Evolutionary conservation across 2,888 invertebrate species (phyloP).

Genomic region (Nomada ferruginata): DNA sequence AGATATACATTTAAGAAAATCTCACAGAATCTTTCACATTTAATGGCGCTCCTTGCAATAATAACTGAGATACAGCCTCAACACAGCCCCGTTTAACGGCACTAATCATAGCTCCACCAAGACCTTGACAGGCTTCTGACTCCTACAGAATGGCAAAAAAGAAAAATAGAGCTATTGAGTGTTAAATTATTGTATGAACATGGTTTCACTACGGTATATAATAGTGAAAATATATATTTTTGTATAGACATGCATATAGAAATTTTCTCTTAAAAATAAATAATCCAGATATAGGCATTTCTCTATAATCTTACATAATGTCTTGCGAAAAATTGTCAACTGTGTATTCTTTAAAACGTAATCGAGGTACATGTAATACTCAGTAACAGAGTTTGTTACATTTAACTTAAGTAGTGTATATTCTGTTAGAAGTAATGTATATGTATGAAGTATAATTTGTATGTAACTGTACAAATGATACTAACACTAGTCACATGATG

Average conservation of each 20-base stretch:
- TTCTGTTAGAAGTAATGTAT: conserved; percentile 47
- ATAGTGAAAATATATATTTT: conserved; percentile 3
- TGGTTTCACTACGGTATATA: not conserved
- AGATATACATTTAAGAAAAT: conserved; percentile 9
- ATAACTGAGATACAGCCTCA: conserved; percentile 81
- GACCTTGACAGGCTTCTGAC: conserved; percentile 81
- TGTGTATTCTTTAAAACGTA: conserved; percentile 26
- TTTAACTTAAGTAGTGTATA: conserved; percentile 64
- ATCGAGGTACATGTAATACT: conserved; percentile 48
- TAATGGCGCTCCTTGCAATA: conserved; percentile 82
- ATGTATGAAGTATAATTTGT: conserved; percentile 61
- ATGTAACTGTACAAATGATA: conserved; percentile 68
- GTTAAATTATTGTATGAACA: conserved; percentile 5
- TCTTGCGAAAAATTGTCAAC: conserved; percentile 2
- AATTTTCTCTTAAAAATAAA: conserved; percentile 22
- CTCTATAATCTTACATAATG: not conserved
- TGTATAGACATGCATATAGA: conserved; percentile 23
- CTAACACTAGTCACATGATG: conserved; percentile 45
- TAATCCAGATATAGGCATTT: not conserved
- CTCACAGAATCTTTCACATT: conserved; percentile 81
- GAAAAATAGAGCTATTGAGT: conserved; percentile 22
- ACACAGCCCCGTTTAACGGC: conserved; percentile 82
- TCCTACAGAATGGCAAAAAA: conserved; percentile 76
- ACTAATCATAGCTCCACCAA: conserved; percentile 82
- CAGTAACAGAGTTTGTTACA: conserved; percentile 58